phyloP scores from a whole-genome alignment of 2,888 invertebrate genomes.

The Vannuccia rotundouncinata region DNA sequence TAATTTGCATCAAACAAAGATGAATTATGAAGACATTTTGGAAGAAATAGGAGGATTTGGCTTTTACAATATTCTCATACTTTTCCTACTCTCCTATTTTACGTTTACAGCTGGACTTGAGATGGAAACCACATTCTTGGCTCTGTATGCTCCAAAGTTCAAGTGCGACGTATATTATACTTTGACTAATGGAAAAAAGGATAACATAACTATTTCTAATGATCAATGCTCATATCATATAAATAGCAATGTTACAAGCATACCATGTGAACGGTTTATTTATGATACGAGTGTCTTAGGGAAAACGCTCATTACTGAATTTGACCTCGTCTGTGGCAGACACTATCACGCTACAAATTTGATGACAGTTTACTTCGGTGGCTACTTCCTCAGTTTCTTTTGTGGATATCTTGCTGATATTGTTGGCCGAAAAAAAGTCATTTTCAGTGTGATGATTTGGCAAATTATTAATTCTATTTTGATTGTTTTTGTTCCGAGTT shows the following conservation, averaged over 20 bases:
- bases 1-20: no score
- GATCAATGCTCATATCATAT: neutral
- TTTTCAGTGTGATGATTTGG: neutral
- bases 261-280: neutral
- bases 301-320: neutral
- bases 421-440: neutral
- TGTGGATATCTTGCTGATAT: neutral
- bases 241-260: neutral
- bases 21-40: no score
- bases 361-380: neutral
- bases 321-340: neutral
- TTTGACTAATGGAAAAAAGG: no score
- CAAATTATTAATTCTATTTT: no score
- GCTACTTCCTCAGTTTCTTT: neutral
- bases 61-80: no score
- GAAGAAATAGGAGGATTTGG: no score
- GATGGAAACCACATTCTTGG: no score
- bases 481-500: neutral
- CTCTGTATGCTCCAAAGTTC: no score
- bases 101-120: no score
- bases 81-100: no score
- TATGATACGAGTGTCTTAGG: neutral
- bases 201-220: neutral
- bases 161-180: no score
- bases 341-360: neutral